Evolutionary conservation across 2,888 invertebrate genomes (phyloP).

Genomic region (Galerucella nymphaeae): DNA sequence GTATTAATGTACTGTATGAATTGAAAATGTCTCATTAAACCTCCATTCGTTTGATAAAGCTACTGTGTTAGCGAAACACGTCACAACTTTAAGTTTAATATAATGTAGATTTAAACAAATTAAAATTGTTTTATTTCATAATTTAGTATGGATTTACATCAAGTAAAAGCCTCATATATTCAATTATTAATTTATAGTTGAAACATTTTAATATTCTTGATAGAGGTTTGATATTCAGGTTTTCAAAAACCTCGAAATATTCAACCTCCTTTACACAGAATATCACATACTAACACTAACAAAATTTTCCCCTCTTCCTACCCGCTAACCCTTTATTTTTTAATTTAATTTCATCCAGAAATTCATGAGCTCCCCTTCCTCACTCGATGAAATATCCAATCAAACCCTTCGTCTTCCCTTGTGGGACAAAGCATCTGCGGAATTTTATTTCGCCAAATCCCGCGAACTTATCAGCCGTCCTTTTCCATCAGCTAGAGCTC

Average conservation of each 20-base stretch:
- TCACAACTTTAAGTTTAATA: too few relatives aligned
- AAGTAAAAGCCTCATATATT: too few relatives aligned
- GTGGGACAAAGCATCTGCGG: conserved; percentile 80
- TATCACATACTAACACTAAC: conserved; percentile 46
- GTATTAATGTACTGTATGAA: too few relatives aligned
- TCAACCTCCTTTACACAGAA: conserved; percentile 9
- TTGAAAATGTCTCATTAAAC: too few relatives aligned
- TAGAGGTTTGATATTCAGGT: background rate
- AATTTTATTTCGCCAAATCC: conserved; percentile 79
- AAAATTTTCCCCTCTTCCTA: conserved; percentile 37
- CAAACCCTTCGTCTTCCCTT: conserved; percentile 70
- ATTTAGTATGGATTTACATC: too few relatives aligned
- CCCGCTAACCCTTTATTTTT: conserved; percentile 40
- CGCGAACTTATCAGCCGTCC: conserved; percentile 75
- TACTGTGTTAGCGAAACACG: too few relatives aligned
- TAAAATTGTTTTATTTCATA: too few relatives aligned
- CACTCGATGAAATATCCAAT: conserved; percentile 66
- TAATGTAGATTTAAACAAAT: too few relatives aligned
- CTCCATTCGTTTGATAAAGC: too few relatives aligned
- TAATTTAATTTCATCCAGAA: conserved; percentile 48
- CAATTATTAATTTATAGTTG: too few relatives aligned
- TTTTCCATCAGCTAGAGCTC: conserved; percentile 57
- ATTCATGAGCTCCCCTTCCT: conserved; percentile 67
- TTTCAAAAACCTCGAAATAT: too few relatives aligned
- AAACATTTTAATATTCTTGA: background rate